Evolutionary conservation across 2,797 vertebrate species (phyloP), one percentile per base, ranked within the genome.

Genomic region (Oreochromis grahami): DNA sequence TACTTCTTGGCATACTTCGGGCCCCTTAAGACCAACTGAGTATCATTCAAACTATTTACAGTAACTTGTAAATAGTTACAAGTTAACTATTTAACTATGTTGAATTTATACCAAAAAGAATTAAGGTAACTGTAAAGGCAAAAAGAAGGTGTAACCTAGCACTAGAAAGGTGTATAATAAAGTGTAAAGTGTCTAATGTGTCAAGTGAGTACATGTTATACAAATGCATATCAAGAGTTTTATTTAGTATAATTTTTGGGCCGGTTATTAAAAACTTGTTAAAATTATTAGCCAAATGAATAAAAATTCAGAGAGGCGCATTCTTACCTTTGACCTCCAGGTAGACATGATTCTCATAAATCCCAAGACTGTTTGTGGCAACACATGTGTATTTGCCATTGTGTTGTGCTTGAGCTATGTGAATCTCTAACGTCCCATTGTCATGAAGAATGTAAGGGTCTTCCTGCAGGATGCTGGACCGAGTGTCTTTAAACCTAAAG

Each of bases 251-350:
- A 14, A 2, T 26, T 70, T 70, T 70, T 26, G 10, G 13, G 21
- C 21, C 65, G 43, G 38, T 70, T 45, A 38, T 36, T 36, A 63
- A 63, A 63, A 36, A n/a, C 19, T 7, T 63, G 58, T n/a, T 63
- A 36, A 36, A 70, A 12, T 32, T n/a, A 50, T 29, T 32, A 50
- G 43, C 26, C 26, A 74, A 48, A 14, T 1, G 0, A n/a, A 48
- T 8, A 3, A 8, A 50, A 74, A 48, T 24, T 50, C 8, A 41
- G 15, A 51, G 4, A 24, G 48, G 55, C 58, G 36, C 5, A 32
- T 10, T 29, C 95, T 97, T 93, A 99, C 99, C 98, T 98, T 99
- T 99, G 93, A 99, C 96, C 95, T 99, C 97, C 93, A 99, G 93
- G 29, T 94, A 96, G 76, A 99, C 95, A 15, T 98, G 97, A 90